A percentile compares a stretch with the other conserved stretches of the same genome.
These are phyloP conservation scores for Phaethon lepturus DNA, from an alignment of 2,113 vertebrate genomes.

Conservation along the genomic window DNA sequence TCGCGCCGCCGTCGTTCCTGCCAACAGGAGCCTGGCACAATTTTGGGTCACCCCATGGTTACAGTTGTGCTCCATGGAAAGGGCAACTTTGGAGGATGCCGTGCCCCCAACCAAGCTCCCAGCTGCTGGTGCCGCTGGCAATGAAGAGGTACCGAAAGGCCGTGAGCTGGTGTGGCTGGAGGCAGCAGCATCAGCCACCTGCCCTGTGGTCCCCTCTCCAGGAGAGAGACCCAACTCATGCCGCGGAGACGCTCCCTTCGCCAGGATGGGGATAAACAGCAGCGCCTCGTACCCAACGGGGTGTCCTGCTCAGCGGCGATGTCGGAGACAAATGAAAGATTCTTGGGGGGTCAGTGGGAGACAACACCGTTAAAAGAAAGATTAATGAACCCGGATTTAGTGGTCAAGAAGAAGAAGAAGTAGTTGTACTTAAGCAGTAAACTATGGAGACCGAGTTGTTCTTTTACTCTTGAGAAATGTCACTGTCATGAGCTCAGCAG, in stretches of 20 bases:
- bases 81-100: background rate
- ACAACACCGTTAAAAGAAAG: no score
- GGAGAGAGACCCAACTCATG: background rate
- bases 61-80: fast-evolving
- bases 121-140: background rate
- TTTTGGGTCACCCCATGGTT: no score
- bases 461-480: no score
- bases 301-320: background rate
- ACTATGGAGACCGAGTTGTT: no score
- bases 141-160: background rate
- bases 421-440: no score
- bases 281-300: fast-evolving
- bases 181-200: background rate
- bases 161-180: fast-evolving
- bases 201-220: background rate
- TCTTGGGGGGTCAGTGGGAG: no score
- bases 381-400: no score
- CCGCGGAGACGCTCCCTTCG: background rate
- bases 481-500: no score
- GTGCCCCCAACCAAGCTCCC: background rate
- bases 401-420: no score
- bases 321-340: no score
- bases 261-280: background rate
- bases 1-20: fast-evolving
- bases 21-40: background rate